These are phyloP conservation scores for Rhegmatorhina hoffmannsi DNA, from an alignment of 2,113 vertebrate species.

Conservation along the genomic window DNA sequence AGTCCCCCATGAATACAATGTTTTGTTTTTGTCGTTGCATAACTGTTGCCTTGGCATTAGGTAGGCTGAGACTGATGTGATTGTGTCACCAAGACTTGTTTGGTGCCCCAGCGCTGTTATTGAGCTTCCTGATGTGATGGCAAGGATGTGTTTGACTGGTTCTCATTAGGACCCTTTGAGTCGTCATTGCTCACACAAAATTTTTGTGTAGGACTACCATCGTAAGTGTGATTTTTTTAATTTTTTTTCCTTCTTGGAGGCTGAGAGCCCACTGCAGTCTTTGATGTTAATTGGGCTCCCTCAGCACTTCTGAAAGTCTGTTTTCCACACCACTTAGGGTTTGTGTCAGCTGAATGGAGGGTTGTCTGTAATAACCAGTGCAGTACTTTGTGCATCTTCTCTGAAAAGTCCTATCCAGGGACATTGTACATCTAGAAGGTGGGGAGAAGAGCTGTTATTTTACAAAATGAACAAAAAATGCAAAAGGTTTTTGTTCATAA, in stretches of 20 bases:
- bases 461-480: background rate
- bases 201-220: background rate
- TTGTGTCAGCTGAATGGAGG: background rate
- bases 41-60: constrained; percentile 10
- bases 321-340: background rate
- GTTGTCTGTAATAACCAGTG: background rate
- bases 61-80: background rate
- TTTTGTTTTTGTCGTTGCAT: constrained; percentile 35
- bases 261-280: fast-evolving
- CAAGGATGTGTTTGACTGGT: background rate
- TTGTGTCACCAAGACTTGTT: background rate
- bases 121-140: background rate
- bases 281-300: background rate
- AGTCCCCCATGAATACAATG: background rate
- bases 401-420: fast-evolving
- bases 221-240: background rate
- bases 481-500: background rate
- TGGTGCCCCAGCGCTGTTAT: background rate
- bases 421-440: fast-evolving
- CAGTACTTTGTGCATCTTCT: background rate
- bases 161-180: background rate
- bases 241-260: background rate
- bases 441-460: background rate
- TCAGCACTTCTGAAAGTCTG: background rate
- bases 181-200: background rate